phyloP scores from a whole-genome alignment of 2,797 vertebrate species.

The Anableps anableps region DNA sequence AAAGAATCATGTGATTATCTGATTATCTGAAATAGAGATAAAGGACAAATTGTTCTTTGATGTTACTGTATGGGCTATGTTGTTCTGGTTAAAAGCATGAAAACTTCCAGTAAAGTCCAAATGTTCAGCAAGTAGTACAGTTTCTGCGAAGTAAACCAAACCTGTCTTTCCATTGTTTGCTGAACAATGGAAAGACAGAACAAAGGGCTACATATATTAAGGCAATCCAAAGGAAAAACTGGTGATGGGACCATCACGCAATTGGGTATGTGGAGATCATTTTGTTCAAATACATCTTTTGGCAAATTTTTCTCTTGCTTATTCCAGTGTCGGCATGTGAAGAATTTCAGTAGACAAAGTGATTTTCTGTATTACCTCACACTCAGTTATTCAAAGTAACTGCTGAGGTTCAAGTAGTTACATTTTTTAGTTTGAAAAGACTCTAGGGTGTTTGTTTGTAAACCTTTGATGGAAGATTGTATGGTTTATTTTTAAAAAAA shows the following conservation, averaged over 20 bases:
- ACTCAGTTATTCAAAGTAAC: neutral
- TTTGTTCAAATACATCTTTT: neutral
- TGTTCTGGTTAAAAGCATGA: too few relatives aligned
- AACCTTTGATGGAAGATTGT: too few relatives aligned
- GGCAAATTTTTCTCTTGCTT: neutral
- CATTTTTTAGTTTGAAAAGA: neutral
- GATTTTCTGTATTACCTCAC: neutral
- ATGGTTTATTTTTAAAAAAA: too few relatives aligned
- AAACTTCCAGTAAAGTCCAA: neutral
- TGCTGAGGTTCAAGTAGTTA: neutral
- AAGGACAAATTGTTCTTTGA: too few relatives aligned
- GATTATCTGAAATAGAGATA: too few relatives aligned
- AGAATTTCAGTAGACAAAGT: neutral
- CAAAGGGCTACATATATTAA: neutral
- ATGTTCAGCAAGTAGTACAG: neutral
- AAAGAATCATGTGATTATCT: too few relatives aligned
- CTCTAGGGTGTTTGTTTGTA: neutral
- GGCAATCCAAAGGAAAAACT: neutral
- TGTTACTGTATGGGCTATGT: too few relatives aligned
- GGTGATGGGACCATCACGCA: neutral
- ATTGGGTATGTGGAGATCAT: neutral
- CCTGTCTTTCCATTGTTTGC: neutral
- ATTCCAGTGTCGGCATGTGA: neutral
- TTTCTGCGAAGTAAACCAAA: neutral
- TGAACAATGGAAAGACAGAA: neutral